Conservation (phyloP, 2,113 vertebrate genomes). For the Zosterops hypoxanthus region DNA sequence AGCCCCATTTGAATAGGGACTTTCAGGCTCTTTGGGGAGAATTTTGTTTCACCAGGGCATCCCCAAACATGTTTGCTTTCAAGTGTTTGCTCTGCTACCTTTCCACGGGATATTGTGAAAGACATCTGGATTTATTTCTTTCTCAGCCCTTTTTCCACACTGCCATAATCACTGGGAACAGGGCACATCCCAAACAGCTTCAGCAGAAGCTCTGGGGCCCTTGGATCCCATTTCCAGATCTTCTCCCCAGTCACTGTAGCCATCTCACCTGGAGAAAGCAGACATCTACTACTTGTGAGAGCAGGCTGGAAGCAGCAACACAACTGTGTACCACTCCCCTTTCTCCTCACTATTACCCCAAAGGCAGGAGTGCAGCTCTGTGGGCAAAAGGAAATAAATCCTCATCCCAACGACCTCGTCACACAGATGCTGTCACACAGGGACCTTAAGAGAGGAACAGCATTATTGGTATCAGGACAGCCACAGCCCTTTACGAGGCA, state of each 20-base stretch:
- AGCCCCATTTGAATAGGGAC: background rate
- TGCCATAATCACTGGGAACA: background rate
- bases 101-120: background rate
- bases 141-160: background rate
- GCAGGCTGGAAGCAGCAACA: background rate
- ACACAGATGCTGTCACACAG: accelerated
- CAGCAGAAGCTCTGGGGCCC: background rate
- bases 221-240: background rate
- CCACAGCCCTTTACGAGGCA: background rate
- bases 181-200: background rate
- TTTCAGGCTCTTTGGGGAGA: background rate
- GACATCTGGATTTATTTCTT: background rate
- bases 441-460: background rate
- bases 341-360: background rate
- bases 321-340: accelerated
- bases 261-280: background rate
- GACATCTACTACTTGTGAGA: background rate
- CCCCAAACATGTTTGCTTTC: background rate
- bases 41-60: background rate
- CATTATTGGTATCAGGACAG: background rate
- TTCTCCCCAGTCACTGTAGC: background rate
- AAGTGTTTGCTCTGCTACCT: background rate
- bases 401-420: background rate
- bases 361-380: background rate
- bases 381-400: background rate